Evolutionary conservation across 2,113 vertebrate species (phyloP).

Genomic region (Microcebus jonahi): DNA sequence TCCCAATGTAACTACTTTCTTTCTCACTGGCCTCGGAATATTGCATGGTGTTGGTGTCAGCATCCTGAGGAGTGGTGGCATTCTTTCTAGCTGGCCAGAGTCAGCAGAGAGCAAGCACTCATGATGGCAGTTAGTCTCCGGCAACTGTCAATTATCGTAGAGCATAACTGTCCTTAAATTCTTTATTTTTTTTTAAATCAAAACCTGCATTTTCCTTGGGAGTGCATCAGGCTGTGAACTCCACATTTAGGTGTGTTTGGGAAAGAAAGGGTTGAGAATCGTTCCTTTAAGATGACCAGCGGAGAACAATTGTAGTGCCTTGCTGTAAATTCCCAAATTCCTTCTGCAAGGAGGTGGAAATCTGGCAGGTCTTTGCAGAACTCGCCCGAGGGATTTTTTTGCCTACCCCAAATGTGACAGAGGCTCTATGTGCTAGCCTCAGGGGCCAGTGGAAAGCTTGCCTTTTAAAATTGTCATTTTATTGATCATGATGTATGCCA

Average conservation of each 20-base stretch:
- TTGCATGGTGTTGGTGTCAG: neutral
- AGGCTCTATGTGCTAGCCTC: neutral
- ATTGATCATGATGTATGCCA: slow-evolving; percentile 50
- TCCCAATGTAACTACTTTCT: neutral
- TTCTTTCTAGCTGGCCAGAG: neutral
- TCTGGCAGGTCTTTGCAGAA: neutral
- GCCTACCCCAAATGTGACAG: neutral
- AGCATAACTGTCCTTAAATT: neutral
- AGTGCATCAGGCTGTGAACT: neutral
- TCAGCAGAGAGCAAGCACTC: neutral
- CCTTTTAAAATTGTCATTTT: slow-evolving; percentile 46
- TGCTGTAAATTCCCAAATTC: neutral
- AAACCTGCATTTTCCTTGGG: neutral
- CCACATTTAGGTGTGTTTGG: neutral
- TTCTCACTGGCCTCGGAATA: neutral
- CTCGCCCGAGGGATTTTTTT: neutral
- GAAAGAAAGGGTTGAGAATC: neutral
- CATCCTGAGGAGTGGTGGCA: no score
- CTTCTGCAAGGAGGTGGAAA: neutral
- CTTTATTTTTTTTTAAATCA: neutral
- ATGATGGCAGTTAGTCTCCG: neutral
- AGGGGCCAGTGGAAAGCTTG: neutral
- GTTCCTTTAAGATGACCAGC: neutral
- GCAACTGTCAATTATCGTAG: neutral
- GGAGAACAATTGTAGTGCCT: neutral